Evolutionary conservation across 2,888 invertebrate genomes (phyloP).

Genomic region (Aethes cnicana): DNA sequence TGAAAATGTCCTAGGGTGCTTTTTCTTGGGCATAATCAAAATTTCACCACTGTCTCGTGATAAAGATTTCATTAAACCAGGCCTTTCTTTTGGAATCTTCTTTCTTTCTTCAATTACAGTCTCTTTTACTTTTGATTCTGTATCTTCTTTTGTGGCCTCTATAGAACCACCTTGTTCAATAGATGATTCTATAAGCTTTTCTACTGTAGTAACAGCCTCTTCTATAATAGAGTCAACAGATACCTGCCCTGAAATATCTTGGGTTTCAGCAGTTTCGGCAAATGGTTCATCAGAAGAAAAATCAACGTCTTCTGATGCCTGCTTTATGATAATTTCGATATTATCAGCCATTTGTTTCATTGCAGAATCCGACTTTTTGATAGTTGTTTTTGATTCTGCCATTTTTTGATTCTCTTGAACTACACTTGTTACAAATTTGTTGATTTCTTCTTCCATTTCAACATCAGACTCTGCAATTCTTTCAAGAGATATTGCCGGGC

Average conservation of each 20-base stretch:
- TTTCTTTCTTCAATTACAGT: slow-evolving; percentile 58
- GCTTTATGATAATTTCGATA: slow-evolving; percentile 78
- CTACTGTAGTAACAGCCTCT: slow-evolving; percentile 71
- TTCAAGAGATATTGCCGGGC: slow-evolving; percentile 74
- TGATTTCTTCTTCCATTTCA: slow-evolving; percentile 68
- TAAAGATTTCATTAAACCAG: slow-evolving; percentile 71
- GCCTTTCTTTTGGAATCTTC: slow-evolving; percentile 61
- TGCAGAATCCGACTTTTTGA: slow-evolving; percentile 75
- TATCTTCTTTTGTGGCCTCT: slow-evolving; percentile 41
- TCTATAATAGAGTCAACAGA: slow-evolving; percentile 76
- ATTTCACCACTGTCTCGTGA: slow-evolving; percentile 76
- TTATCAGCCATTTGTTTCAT: slow-evolving; percentile 81
- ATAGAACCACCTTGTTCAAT: slow-evolving; percentile 10
- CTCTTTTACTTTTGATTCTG: slow-evolving; percentile 55
- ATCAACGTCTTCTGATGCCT: slow-evolving; percentile 75
- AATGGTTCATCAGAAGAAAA: slow-evolving; percentile 65
- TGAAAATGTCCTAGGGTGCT: slow-evolving; percentile 73
- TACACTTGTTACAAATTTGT: slow-evolving; percentile 39
- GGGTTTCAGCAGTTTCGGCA: slow-evolving; percentile 44
- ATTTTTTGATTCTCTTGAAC: slow-evolving; percentile 39
- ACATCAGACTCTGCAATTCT: slow-evolving; percentile 74
- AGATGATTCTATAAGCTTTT: slow-evolving; percentile 61
- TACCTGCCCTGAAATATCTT: slow-evolving; percentile 63
- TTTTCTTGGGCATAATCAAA: slow-evolving; percentile 75
- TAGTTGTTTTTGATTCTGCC: slow-evolving; percentile 45